Evolutionary conservation across 2,888 invertebrate species (phyloP), one percentile per base, ranked within the genome.

Genomic region (Melolontha melolontha): DNA sequence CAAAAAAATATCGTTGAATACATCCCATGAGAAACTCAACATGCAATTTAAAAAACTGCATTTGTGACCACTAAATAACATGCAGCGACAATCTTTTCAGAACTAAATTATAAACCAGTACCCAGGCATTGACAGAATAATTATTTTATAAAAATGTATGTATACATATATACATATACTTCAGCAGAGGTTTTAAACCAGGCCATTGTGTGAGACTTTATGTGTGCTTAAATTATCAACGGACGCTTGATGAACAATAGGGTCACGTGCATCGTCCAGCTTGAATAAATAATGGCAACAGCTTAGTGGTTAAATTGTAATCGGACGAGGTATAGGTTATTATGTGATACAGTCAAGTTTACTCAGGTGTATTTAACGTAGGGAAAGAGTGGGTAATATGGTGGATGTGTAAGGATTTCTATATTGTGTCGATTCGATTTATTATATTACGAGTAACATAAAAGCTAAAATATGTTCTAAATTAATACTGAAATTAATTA

Each of bases 281-380:
- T 49, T 62, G 42, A 62, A 62, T 62, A 62, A 62, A 62, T 62
- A 47, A 62, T 62, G 59, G 29, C 39, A 34, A 62, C 59, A 62
- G 59, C 59, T 62, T 62, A 62, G 59, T 47, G 47, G 47, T 34
- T 49, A 62, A 49, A 47, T 47, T 22, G 59, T 62, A 62, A 47
- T 47, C 59, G 59, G 17, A 34, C 34, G 47, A 39, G 47, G 59
- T 62, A 47, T 62, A 47, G 34, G 47, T 47, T 62, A 57, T 44
- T 57, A 62, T 62, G 47, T 62, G 59, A 62, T 47, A 62, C 47
- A 39, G 47, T 62, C 34, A 12, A 47, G 47, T 62, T 49, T 47
- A 27, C 39, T 47, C 44, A 29, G 49, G 47, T 34, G 39, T 62
- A 62, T 49, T 62, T 47, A 62, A 47, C 34, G 29, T 47, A 29